Percentiles rank a stretch among this genome's conserved stretches.
These are phyloP conservation scores for Melanerpes formicivorus DNA, from an alignment of 2,113 vertebrate species.

Conservation along the genomic window DNA sequence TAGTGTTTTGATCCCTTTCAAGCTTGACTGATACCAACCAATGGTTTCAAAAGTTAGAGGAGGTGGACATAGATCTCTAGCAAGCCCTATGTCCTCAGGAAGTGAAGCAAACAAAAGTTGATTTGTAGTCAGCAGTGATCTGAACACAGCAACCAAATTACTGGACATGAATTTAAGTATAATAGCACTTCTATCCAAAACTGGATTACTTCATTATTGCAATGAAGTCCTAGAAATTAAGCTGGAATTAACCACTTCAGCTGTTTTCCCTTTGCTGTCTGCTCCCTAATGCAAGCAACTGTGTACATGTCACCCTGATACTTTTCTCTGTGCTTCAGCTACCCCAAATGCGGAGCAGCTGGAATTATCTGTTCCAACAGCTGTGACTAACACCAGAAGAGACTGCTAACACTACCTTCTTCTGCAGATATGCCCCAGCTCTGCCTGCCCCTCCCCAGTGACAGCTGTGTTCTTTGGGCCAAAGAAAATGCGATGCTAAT, in stretches of 20 bases:
- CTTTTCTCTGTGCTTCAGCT: neutral
- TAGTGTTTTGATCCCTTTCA: neutral
- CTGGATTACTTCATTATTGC: neutral
- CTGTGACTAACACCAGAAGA: neutral
- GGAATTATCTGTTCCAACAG: slow-evolving; percentile 27
- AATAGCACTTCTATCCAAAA: neutral
- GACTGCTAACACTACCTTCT: neutral
- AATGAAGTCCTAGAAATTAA: neutral
- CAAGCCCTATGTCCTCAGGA: neutral
- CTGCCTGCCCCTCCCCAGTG: neutral
- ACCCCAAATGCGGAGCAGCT: neutral
- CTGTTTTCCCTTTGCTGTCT: neutral
- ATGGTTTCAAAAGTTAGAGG: neutral
- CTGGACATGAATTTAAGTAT: neutral
- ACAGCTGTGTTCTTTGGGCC: neutral
- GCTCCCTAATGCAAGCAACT: neutral
- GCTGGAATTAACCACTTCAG: neutral
- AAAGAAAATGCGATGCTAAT: neutral
- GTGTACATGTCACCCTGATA: neutral
- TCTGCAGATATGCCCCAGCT: neutral
- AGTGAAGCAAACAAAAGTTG: neutral
- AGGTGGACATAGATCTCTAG: neutral
- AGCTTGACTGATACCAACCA: neutral
- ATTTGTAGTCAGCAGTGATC: neutral
- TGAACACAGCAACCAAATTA: neutral